Base-by-base conservation (phyloP, 1,140 invertebrate genomes). In the Drosophila azteca region DNA sequence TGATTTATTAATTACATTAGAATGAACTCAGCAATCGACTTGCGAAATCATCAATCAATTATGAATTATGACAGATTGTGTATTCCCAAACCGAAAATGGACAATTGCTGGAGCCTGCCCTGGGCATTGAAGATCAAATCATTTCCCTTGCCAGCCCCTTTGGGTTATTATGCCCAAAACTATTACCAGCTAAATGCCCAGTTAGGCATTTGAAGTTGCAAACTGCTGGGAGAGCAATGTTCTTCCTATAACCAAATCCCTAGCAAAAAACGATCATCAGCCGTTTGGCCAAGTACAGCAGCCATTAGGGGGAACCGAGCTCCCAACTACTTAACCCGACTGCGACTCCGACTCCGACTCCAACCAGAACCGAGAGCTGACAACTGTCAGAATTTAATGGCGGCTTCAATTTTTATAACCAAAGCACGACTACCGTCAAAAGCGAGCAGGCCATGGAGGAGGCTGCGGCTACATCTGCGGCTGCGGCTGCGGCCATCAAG, bases 301-400 rank as follows among this genome's bases (percentile, higher is more conserved):
- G 70, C 70, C 72, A 75, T 74, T 49, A 48, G 54, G 3, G 7
- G 43, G 39, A 54, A 52, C 17, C 35, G 15, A n/a, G 24, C 43
- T 46, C 46, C 53, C 49, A 75, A 63, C 76, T 82, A 65, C 80
- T 76, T 83, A 79, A 75, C 59, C 29, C 53, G 65, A 69, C 24
- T 24, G 4, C 24, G 24, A 31, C 29, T 31, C 29, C 29, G 8
- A 31, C 29, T 24, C 3, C 24, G 73, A 53, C 55, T 53, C 29
- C 41, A 45, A 41, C 52, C 6, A 3, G 15, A 45, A 22, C 55
- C 13, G 46, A 49, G 76, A 79, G 77, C 82, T 87, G 83, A 88
- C 83, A 88, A 88, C 83, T 88, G 83, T 88, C 83, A 89, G 83
- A 88, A 89, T 84, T 88, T 89, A 88, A 88, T 88, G 83, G 83